phyloP scores from a whole-genome alignment of 2,113 vertebrate genomes.

The Tinamus guttatus region DNA sequence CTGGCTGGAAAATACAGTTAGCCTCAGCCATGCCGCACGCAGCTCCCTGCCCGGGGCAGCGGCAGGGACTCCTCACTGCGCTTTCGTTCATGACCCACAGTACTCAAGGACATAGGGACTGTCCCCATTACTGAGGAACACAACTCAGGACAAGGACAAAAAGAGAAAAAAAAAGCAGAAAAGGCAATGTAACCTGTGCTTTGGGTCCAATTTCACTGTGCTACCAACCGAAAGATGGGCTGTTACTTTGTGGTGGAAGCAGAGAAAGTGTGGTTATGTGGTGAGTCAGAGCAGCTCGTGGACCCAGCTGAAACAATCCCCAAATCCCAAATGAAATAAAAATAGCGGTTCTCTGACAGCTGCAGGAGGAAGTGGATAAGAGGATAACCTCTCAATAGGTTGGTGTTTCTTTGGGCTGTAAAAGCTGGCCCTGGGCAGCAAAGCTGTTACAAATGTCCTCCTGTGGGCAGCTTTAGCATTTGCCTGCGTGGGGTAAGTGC shows the following conservation, averaged over 20 bases:
- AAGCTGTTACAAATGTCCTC: background rate
- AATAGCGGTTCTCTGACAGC: background rate
- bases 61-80: too few relatives aligned
- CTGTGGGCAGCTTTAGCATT: background rate
- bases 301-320: background rate
- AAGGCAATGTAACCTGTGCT: background rate
- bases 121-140: too few relatives aligned
- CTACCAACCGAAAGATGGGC: background rate
- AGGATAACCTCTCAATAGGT: background rate
- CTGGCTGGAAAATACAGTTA: too few relatives aligned
- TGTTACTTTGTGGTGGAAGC: background rate
- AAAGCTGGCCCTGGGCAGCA: background rate
- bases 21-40: too few relatives aligned
- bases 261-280: background rate
- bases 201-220: background rate
- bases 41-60: too few relatives aligned
- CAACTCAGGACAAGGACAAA: too few relatives aligned
- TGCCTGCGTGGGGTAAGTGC: background rate
- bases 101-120: too few relatives aligned
- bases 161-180: too few relatives aligned
- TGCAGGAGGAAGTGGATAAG: background rate
- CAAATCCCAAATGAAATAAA: background rate
- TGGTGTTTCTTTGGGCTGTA: background rate
- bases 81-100: too few relatives aligned
- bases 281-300: background rate